Evolutionary conservation across 1,140 invertebrate species (phyloP).

Genomic region (Eriosoma lanigerum): DNA sequence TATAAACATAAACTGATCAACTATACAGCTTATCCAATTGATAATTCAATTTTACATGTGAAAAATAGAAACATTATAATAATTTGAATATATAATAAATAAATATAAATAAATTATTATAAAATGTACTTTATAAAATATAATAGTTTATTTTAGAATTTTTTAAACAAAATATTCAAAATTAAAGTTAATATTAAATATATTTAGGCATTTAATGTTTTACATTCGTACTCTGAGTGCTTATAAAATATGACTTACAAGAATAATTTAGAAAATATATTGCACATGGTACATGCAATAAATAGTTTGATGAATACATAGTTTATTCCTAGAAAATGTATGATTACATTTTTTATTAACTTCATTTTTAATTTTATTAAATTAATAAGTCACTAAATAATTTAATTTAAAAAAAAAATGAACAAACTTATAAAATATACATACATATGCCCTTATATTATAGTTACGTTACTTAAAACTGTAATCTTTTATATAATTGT

Average conservation of each 20-base stretch:
- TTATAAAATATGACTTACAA: constrained; percentile 3
- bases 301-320: constrained; percentile 8
- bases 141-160: constrained; percentile 28
- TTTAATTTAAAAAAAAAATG: constrained; percentile 22
- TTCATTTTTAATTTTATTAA: constrained; percentile 8
- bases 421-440: constrained; percentile 41
- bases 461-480: constrained; percentile 31
- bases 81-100: not conserved
- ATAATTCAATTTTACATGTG: not conserved
- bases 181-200: constrained; percentile 29
- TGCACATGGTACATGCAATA: constrained; percentile 22
- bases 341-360: not conserved
- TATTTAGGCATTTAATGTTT: not conserved
- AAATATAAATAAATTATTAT: constrained; percentile 15
- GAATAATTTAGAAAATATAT: constrained; percentile 21
- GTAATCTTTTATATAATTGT: constrained; percentile 29
- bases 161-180: constrained; percentile 17
- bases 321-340: not conserved
- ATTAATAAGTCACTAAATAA: constrained; percentile 34
- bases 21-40: not conserved
- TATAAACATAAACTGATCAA: not conserved
- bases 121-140: constrained; percentile 11
- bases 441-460: constrained; percentile 30
- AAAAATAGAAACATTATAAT: not conserved
- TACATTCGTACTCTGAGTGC: not conserved